phyloP scores from a whole-genome alignment of 2,797 vertebrate species.

The Serranus cabrilla region DNA sequence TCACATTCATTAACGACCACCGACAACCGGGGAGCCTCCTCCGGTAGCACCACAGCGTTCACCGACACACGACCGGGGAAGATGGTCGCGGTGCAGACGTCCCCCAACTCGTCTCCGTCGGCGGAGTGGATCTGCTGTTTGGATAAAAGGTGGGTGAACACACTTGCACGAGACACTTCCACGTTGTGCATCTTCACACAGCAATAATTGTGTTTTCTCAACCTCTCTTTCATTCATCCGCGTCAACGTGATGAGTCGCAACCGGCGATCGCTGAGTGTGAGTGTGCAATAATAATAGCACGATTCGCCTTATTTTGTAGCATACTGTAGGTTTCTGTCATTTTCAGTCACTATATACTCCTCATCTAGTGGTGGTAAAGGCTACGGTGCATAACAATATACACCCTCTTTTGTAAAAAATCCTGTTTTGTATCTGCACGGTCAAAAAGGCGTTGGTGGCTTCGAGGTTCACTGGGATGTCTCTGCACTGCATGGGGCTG shows the following conservation, averaged over 20 bases:
- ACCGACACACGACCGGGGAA: conserved; percentile 79
- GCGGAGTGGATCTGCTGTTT: conserved; percentile 97
- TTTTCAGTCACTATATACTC: no score
- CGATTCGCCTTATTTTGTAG: conserved; percentile 22
- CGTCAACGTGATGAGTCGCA: conserved; percentile 66
- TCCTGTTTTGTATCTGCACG: conserved; percentile 29
- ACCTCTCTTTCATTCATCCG: conserved; percentile 62
- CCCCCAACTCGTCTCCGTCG: conserved; percentile 88
- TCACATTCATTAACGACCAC: conserved; percentile 76
- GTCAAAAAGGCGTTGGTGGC: conserved; percentile 79
- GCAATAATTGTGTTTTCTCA: conserved; percentile 20
- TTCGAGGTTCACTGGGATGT: conserved; percentile 65
- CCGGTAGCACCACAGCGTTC: conserved; percentile 54
- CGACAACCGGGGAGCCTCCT: conserved; percentile 69
- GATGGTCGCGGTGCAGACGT: conserved; percentile 94
- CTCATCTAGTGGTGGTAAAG: neutral
- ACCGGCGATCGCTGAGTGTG: conserved; percentile 69
- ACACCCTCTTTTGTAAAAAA: neutral
- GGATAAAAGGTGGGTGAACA: conserved; percentile 92
- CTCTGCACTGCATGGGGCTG: conserved; percentile 61
- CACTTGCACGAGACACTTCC: conserved; percentile 20
- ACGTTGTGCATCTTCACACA: conserved; percentile 27
- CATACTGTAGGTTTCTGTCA: neutral
- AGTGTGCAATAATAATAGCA: conserved; percentile 24
- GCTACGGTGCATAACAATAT: conserved; percentile 21